Conservation (phyloP, 1,140 invertebrate species). For the Parapsyche elsis region DNA sequence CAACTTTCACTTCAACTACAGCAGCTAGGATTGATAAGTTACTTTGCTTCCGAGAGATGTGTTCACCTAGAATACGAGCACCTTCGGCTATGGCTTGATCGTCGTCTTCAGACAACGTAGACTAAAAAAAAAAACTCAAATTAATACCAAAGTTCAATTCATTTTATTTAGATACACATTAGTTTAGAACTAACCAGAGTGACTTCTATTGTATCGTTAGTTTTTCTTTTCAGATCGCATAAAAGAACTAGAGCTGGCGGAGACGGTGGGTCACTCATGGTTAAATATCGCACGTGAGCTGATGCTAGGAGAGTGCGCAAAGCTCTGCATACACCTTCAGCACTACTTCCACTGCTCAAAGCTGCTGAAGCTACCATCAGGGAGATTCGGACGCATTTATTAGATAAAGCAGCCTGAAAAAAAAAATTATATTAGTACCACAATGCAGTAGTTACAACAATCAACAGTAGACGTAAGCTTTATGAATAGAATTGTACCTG, state of each 20-base stretch:
- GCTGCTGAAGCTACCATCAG: constrained; percentile 77
- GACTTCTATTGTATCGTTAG: constrained; percentile 87
- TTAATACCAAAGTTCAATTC: background rate
- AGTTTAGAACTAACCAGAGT: constrained; percentile 75
- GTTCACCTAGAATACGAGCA: constrained; percentile 75
- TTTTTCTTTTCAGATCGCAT: constrained; percentile 82
- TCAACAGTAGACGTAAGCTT: too few relatives aligned
- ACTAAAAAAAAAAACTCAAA: constrained; percentile 61
- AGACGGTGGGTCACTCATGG: constrained; percentile 51
- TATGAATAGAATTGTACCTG: constrained; percentile 61
- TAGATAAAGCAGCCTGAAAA: constrained; percentile 69
- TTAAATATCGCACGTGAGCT: constrained; percentile 62
- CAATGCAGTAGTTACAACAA: too few relatives aligned
- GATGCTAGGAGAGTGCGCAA: constrained; percentile 76
- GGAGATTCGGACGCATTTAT: constrained; percentile 80
- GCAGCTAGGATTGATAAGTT: constrained; percentile 76
- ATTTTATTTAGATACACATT: background rate
- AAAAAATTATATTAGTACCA: too few relatives aligned
- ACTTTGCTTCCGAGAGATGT: constrained; percentile 74
- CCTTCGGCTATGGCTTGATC: constrained; percentile 71
- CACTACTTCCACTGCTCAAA: constrained; percentile 75
- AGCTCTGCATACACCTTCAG: constrained; percentile 76
- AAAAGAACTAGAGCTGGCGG: constrained; percentile 76
- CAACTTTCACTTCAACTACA: constrained; percentile 83
- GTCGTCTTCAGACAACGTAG: constrained; percentile 62